These are phyloP conservation scores for Lophotriccus pileatus DNA, from an alignment of 2,797 vertebrate genomes.

Conservation along the genomic window DNA sequence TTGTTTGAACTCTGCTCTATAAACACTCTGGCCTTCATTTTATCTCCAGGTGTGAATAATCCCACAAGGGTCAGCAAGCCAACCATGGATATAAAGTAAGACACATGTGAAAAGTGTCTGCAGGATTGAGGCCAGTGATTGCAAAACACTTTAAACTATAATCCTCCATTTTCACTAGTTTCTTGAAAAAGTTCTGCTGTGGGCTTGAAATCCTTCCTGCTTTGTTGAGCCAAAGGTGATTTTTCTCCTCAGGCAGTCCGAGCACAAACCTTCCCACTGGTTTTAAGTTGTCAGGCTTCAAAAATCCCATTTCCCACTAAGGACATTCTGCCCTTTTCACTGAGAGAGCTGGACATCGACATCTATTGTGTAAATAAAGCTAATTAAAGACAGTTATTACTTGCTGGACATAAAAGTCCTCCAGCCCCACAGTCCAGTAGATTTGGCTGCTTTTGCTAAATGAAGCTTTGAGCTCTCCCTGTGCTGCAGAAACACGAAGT, in stretches of 20 bases:
- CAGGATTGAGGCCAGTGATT: not conserved
- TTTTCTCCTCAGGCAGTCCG: not conserved
- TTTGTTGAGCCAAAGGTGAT: conserved; percentile 31
- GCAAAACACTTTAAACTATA: conserved; percentile 27
- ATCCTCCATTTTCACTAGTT: conserved; percentile 30
- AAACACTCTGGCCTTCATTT: not conserved
- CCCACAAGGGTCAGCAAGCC: not conserved
- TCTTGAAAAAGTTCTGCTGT: conserved; percentile 18
- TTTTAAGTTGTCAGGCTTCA: not conserved
- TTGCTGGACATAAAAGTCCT: not conserved
- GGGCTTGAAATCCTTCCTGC: not conserved
- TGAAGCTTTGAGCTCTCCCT: not conserved
- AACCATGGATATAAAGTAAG: not conserved
- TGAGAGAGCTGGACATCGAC: not conserved
- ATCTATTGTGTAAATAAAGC: not conserved
- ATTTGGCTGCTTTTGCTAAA: not conserved
- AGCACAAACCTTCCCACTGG: not conserved
- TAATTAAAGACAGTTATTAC: not conserved
- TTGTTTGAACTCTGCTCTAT: not conserved
- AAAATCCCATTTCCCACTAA: not conserved
- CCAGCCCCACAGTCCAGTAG: not conserved
- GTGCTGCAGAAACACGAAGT: not conserved
- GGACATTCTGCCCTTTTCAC: not conserved
- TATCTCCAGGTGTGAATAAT: not conserved
- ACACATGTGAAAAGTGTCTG: not conserved